These are phyloP conservation scores for Cisticola juncidis DNA, from an alignment of 2,113 vertebrate species.

Conservation along the genomic window DNA sequence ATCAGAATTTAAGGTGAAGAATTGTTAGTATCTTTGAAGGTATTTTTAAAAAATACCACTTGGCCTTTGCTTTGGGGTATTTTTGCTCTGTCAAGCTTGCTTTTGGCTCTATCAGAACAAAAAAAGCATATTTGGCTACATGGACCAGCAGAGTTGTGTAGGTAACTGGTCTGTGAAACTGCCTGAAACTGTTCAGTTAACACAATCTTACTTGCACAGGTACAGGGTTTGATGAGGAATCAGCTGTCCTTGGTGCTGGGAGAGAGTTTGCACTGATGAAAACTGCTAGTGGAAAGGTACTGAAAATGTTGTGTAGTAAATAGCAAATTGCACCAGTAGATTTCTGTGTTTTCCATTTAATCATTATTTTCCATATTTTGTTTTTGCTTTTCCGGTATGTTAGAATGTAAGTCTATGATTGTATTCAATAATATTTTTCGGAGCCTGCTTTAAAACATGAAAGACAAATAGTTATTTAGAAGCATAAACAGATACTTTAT, in stretches of 20 bases:
- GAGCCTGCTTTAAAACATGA: not conserved
- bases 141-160: not conserved
- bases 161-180: not conserved
- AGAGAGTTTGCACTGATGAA: slow-evolving; percentile 99
- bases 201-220: slow-evolving; percentile 69
- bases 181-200: not conserved
- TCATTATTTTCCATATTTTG: not conserved
- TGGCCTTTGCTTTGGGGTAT: not conserved
- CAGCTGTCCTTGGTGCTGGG: slow-evolving; percentile 93
- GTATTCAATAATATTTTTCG: not conserved
- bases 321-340: not conserved
- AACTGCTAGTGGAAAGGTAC: slow-evolving; percentile 96
- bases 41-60: not conserved
- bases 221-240: slow-evolving; percentile 98
- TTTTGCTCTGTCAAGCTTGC: not conserved
- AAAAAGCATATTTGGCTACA: not conserved
- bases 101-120: not conserved
- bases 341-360: not conserved
- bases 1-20: not conserved
- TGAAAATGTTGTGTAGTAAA: not conserved
- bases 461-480: not conserved
- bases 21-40: not conserved
- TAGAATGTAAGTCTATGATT: not conserved
- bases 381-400: not conserved
- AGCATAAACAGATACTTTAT: not conserved